These are phyloP conservation scores for Machaerirhynchus nigripectus DNA, from an alignment of 2,113 vertebrate species.

Conservation along the genomic window DNA sequence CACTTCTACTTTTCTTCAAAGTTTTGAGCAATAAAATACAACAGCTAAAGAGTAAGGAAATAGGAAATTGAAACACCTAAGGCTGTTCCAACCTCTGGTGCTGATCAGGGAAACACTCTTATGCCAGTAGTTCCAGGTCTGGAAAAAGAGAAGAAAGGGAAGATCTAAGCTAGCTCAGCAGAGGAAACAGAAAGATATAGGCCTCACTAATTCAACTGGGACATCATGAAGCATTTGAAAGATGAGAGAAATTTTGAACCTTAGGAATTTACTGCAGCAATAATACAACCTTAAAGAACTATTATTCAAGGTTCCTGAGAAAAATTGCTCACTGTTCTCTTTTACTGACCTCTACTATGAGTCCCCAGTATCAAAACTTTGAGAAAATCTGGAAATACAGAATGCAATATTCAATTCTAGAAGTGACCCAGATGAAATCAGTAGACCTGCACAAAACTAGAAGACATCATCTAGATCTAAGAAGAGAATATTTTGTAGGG, in stretches of 20 bases:
- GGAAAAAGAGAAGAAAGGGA: background rate
- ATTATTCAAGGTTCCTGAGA: background rate
- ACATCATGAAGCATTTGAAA: background rate
- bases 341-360: background rate
- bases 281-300: background rate
- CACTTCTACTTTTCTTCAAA: background rate
- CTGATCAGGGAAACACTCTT: background rate
- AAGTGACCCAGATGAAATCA: background rate
- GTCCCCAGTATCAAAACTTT: background rate
- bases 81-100: background rate
- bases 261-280: background rate
- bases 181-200: background rate
- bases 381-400: background rate
- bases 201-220: background rate
- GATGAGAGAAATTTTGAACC: background rate
- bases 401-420: background rate
- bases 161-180: background rate
- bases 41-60: background rate
- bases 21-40: background rate
- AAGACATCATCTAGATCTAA: background rate
- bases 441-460: background rate
- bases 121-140: background rate
- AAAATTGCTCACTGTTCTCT: background rate
- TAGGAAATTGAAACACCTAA: background rate
- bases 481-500: background rate